Conservation (phyloP, 1,140 invertebrate genomes). For the Hylyphantes graminicola region DNA sequence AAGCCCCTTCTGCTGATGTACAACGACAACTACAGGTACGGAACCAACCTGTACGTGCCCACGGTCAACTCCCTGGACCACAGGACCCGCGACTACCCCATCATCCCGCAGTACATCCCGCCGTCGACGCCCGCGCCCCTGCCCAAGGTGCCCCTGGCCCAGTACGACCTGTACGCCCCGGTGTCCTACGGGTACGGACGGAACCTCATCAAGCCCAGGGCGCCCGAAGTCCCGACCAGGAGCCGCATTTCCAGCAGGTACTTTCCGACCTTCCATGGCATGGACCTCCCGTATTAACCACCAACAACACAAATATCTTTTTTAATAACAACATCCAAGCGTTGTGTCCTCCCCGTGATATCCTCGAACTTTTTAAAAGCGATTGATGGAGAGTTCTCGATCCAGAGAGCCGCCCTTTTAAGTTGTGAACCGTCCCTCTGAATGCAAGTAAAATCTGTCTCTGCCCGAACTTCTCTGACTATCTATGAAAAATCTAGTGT, state of each 20-base stretch:
- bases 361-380: too few species aligned
- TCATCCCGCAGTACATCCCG: constrained; percentile 37
- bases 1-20: constrained; percentile 58
- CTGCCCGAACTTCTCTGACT: too few species aligned
- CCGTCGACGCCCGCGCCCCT: constrained; percentile 39
- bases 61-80: constrained; percentile 49
- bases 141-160: constrained; percentile 39
- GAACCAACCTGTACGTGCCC: constrained; percentile 55
- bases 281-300: constrained; percentile 52
- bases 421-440: too few species aligned
- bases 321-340: too few species aligned
- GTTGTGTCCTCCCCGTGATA: too few species aligned
- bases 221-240: constrained; percentile 21
- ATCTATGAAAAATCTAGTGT: too few species aligned
- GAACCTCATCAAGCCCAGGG: constrained; percentile 51
- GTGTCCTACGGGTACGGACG: constrained; percentile 52
- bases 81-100: constrained; percentile 1
- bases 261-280: constrained; percentile 55
- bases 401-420: too few species aligned
- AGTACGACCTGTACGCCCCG: constrained; percentile 55
- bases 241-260: constrained; percentile 58
- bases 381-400: too few species aligned
- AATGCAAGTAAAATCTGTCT: too few species aligned
- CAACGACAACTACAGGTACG: constrained; percentile 59
- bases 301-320: constrained; percentile 7